phyloP scores from a whole-genome alignment of 2,888 invertebrate species.

The Electrophaes corylata region DNA sequence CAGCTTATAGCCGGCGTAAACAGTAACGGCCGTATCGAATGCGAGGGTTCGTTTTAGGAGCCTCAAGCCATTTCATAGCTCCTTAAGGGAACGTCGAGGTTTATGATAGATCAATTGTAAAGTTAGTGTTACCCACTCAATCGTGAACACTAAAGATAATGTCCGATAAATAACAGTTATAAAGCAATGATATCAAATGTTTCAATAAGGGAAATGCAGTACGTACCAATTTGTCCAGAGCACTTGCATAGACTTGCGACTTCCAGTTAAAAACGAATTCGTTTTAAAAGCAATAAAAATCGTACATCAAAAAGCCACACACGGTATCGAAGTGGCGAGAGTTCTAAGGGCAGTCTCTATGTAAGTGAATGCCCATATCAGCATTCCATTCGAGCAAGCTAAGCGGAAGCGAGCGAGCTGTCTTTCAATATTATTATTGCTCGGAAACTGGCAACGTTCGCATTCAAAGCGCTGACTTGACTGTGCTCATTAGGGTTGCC shows the following conservation, averaged over 20 bases:
- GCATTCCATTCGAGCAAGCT: slow-evolving; percentile 58
- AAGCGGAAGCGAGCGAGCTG: slow-evolving; percentile 61
- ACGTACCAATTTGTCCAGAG: slow-evolving; percentile 7
- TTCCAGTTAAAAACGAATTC: slow-evolving; percentile 9
- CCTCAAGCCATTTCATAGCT: slow-evolving; percentile 27
- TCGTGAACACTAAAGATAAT: not conserved
- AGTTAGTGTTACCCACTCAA: not conserved
- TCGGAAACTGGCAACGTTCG: slow-evolving; percentile 53
- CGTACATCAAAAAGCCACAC: slow-evolving; percentile 18
- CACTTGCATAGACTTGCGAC: not conserved
- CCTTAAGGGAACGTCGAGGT: slow-evolving; percentile 11
- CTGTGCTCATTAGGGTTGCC: slow-evolving; percentile 36
- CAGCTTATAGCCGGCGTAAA: slow-evolving; percentile 55
- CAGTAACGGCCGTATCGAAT: slow-evolving; percentile 50
- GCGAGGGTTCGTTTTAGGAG: slow-evolving; percentile 34
- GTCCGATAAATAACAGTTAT: not conserved
- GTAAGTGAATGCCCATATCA: slow-evolving; percentile 46
- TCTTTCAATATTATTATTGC: slow-evolving; percentile 64
- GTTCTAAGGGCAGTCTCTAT: slow-evolving; percentile 38
- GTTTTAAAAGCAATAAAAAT: slow-evolving; percentile 17
- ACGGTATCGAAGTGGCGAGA: slow-evolving; percentile 24
- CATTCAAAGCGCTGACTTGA: slow-evolving; percentile 40
- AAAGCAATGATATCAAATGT: not conserved
- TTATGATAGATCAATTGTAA: slow-evolving; percentile 16
- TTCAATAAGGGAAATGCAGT: not conserved